Evolutionary conservation across 2,113 vertebrate genomes (phyloP), one percentile per base, ranked within the genome.

Genomic region (Megaceryle maxima): DNA sequence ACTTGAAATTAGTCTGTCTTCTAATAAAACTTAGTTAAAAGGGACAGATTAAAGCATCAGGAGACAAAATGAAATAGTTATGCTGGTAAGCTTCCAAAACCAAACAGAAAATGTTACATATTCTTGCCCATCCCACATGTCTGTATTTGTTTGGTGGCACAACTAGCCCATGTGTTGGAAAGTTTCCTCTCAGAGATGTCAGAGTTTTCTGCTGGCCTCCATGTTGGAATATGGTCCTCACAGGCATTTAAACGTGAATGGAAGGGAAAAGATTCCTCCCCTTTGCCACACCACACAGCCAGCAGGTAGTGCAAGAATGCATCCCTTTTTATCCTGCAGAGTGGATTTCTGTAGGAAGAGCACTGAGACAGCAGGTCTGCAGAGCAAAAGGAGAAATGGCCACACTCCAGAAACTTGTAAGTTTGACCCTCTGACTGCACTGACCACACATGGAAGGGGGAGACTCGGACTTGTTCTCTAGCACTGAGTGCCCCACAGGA

Each of bases 111-210:
- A 48, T 41, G 16, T 63, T 56, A 50, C 74, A 77, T 53, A 53
- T 15, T 73, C 19, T 31, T 13, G 26, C 28, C 13, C 6, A 11
- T 48, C n/a, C 24, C 28, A 16, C 2, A 0, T 50, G 6, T 35
- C 35, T 7, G 1, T 48, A 35, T 77, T 60, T 57, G 7, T 50
- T 28, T 46, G 43, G 68, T 37, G 46, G 44, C 35, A 90, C 14
- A 50, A 66, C 31, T 84, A 72, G 31, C 20, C 69, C 20, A 16
- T 17, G 12, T 59, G 26, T 62, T 44, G 29, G 44, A 72, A 69
- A 84, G 13, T 37, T 86, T 69, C 33, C 29, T 66, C 29, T 69
- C 31, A 68, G 56, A 63, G 11, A 44, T 13, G 20, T 22, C 37
- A 39, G 28, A 67, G 63, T 64, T 70, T 92, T 56, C 76, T 90